Evolutionary conservation across 2,888 invertebrate species (phyloP).

Genomic region (Tuta absoluta): DNA sequence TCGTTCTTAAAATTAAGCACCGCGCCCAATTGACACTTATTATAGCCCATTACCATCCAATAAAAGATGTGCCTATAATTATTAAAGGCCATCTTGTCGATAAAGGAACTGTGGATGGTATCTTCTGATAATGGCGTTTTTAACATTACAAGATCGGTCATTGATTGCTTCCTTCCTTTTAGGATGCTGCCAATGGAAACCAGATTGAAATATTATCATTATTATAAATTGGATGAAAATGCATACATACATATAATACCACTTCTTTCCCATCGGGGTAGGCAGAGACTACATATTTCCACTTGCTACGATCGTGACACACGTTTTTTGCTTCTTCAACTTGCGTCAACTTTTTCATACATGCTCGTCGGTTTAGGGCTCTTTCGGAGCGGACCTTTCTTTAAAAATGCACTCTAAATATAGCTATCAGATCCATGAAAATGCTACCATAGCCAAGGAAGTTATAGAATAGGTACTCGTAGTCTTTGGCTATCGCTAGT

Average conservation of each 20-base stretch:
- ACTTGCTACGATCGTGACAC: no score
- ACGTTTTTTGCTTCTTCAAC: no score
- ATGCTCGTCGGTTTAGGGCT: not conserved
- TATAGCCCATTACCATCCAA: conserved; percentile 4
- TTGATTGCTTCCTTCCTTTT: conserved; percentile 8
- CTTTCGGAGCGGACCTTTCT: no score
- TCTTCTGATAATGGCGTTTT: not conserved
- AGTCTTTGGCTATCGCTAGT: no score
- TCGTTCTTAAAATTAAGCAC: conserved; percentile 1
- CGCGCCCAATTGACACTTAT: conserved; percentile 4
- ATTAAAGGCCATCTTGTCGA: conserved; percentile 2
- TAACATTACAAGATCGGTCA: conserved; percentile 6
- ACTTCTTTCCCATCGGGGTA: no score
- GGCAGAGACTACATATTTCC: no score
- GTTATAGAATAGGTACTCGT: no score
- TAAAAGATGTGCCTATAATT: conserved; percentile 4
- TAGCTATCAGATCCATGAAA: no score
- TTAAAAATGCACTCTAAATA: no score
- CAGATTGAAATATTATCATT: not conserved
- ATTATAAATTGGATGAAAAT: not conserved
- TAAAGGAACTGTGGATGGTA: conserved; percentile 11
- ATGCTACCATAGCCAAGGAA: no score
- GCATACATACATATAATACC: not conserved
- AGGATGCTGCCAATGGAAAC: conserved; percentile 9
- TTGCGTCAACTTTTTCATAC: no score